phyloP scores from a whole-genome alignment of 2,888 invertebrate species.

The Megalurothrips usitatus region DNA sequence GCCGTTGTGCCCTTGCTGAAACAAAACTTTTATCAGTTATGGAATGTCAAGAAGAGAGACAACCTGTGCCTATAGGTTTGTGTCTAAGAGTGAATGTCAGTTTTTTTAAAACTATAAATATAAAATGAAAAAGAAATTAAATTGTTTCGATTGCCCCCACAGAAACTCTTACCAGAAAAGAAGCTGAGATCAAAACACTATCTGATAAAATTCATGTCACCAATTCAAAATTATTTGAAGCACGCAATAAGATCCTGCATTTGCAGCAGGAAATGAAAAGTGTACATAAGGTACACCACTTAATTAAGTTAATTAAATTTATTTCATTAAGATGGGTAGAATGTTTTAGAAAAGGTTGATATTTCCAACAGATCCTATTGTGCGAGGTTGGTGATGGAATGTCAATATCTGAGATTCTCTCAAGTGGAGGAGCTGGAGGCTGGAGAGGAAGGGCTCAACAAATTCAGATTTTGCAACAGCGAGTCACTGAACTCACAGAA shows the following conservation, averaged over 20 bases:
- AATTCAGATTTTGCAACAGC: slow-evolving; percentile 63
- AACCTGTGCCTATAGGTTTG: background rate
- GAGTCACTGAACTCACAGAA: slow-evolving; percentile 61
- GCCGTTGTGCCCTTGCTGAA: background rate
- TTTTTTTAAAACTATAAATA: background rate
- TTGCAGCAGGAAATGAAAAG: slow-evolving; percentile 66
- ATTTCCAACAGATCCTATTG: slow-evolving; percentile 53
- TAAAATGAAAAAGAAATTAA: background rate
- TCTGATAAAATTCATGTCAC: slow-evolving; percentile 57
- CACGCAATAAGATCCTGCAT: slow-evolving; percentile 62
- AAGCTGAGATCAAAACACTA: slow-evolving; percentile 53
- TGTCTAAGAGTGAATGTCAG: background rate
- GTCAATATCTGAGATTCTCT: slow-evolving; percentile 57
- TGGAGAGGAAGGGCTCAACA: slow-evolving; percentile 79
- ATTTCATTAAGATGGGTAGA: too few relatives aligned
- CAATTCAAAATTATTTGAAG: slow-evolving; percentile 62
- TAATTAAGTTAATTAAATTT: background rate
- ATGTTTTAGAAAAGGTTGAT: background rate
- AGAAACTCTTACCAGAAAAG: background rate
- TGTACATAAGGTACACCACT: slow-evolving; percentile 56
- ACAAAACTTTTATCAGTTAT: background rate
- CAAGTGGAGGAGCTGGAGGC: slow-evolving; percentile 53
- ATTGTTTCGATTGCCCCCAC: background rate
- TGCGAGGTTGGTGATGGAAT: slow-evolving; percentile 72
- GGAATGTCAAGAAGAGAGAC: background rate